These are phyloP conservation scores for Pseudomyrmex concolor DNA, from an alignment of 1,140 invertebrate genomes.

Conservation along the genomic window DNA sequence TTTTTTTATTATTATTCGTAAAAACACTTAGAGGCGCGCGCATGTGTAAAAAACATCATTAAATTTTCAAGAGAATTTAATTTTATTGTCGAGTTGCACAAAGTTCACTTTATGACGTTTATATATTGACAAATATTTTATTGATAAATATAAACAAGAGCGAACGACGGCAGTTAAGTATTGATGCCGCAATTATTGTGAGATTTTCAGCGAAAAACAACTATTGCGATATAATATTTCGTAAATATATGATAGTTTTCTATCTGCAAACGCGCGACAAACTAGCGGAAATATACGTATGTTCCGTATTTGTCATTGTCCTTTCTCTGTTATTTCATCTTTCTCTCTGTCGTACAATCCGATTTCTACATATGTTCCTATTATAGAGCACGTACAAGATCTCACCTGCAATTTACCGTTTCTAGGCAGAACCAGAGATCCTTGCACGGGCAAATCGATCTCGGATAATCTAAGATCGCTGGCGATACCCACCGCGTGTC, in stretches of 20 bases:
- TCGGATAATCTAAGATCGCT: conserved; percentile 67
- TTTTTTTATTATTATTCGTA: not conserved
- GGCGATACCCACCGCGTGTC: conserved; percentile 77
- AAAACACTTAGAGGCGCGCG: not conserved
- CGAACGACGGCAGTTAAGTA: conserved; percentile 16
- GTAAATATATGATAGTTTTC: conserved; percentile 14
- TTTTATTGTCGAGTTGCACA: not conserved
- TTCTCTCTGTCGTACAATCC: not conserved
- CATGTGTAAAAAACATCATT: not conserved
- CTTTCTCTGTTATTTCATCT: not conserved
- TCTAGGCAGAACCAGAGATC: conserved; percentile 73
- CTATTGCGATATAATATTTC: not conserved
- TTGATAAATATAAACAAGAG: conserved; percentile 29
- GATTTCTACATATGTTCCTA: not conserved
- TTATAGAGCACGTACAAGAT: not conserved
- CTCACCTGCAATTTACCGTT: conserved; percentile 77
- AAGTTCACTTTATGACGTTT: conserved; percentile 23
- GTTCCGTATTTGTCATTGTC: not conserved
- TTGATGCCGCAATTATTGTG: conserved; percentile 34
- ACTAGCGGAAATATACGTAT: not conserved
- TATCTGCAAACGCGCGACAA: not conserved
- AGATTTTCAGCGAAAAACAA: not conserved
- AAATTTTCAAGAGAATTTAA: not conserved
- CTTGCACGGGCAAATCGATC: conserved; percentile 79
- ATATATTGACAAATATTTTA: not conserved